These are phyloP conservation scores for Dinomys branickii DNA, from an alignment of 2,113 vertebrate genomes.

Conservation along the genomic window DNA sequence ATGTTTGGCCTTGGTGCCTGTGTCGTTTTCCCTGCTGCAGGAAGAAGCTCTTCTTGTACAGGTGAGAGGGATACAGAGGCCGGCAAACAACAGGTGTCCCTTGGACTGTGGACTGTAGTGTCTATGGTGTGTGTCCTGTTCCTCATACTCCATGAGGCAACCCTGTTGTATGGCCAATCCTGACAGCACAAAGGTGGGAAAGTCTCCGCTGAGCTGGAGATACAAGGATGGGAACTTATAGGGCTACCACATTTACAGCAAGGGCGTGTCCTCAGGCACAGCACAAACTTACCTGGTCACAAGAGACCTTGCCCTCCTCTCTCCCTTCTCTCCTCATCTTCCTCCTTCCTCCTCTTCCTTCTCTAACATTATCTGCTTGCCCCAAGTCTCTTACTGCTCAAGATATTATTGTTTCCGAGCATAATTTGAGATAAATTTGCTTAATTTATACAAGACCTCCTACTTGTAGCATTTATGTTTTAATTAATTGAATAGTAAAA, in stretches of 20 bases:
- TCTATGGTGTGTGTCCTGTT: neutral
- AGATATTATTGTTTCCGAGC: neutral
- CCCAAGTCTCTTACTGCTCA: neutral
- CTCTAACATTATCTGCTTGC: neutral
- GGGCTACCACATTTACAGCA: neutral
- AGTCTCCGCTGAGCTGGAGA: neutral
- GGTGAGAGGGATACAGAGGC: neutral
- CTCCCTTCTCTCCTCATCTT: neutral
- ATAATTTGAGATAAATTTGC: neutral
- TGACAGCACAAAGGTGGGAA: neutral
- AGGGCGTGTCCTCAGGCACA: neutral
- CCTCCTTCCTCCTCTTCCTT: neutral
- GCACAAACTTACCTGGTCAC: too few species aligned
- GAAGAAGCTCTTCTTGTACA: neutral
- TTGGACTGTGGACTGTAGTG: neutral
- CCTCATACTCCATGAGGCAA: neutral
- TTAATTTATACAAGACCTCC: neutral
- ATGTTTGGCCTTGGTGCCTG: neutral
- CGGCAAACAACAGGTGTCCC: neutral
- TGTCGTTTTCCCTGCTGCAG: neutral
- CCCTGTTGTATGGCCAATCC: neutral
- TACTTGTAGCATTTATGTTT: neutral
- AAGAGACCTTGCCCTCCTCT: neutral
- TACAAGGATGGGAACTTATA: neutral
- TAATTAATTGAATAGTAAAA: neutral